A percentile compares a stretch with the other conserved stretches of the same genome.
Evolutionary conservation across 2,113 vertebrate species (phyloP).

Genomic region (Promerops cafer): DNA sequence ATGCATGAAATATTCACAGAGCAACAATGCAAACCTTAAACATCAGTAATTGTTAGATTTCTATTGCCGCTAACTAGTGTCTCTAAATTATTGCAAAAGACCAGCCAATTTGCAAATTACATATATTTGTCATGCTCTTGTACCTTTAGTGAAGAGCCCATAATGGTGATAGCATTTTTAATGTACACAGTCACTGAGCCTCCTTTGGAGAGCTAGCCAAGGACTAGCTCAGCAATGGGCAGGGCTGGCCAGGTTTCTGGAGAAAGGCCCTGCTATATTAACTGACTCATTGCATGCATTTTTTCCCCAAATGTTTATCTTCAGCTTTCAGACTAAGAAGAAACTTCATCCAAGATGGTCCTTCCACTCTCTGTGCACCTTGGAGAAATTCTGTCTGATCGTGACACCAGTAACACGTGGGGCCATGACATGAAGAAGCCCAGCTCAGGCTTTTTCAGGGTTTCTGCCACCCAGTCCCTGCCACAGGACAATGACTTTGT

Average conservation of each 20-base stretch:
- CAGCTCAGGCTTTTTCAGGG: background rate
- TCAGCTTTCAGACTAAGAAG: background rate
- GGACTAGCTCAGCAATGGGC: background rate
- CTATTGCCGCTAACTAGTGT: conserved; percentile 80
- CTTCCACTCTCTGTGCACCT: background rate
- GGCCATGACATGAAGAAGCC: background rate
- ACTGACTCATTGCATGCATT: background rate
- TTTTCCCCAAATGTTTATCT: background rate
- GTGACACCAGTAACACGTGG: accelerated
- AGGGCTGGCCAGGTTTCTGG: background rate
- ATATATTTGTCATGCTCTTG: conserved; percentile 81
- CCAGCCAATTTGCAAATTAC: conserved; percentile 82
- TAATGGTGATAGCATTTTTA: conserved; percentile 67
- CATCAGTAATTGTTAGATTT: conserved; percentile 84
- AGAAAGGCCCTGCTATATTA: background rate
- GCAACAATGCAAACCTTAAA: conserved; percentile 83
- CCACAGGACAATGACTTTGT: background rate
- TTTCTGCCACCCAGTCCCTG: background rate
- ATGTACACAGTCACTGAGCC: conserved; percentile 50
- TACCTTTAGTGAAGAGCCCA: conserved; percentile 77
- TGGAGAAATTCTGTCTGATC: background rate
- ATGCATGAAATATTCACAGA: conserved; percentile 86
- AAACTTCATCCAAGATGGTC: background rate
- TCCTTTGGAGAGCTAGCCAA: conserved; percentile 29
- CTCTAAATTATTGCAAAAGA: conserved; percentile 85